Base-by-base conservation (phyloP, 2,888 invertebrate genomes). In the Cheilosia impressa region DNA sequence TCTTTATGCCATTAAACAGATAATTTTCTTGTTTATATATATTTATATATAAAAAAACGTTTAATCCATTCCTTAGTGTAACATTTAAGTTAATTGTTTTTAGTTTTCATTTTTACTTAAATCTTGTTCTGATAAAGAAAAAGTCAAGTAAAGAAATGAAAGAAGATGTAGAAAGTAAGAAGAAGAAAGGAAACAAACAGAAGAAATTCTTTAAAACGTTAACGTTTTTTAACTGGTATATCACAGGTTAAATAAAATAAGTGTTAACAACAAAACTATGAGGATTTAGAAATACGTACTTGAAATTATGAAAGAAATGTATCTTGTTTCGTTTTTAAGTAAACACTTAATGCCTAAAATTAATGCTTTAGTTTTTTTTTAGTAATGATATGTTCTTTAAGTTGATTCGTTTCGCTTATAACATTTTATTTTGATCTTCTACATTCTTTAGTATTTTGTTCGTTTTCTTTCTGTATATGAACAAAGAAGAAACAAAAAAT, bases 191-290 rank as follows among this genome's bases (percentile, higher is more conserved):
- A 50, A 38, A 15, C 15, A 17, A 31, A 31, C 5, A 50, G 41
- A 45, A 31, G 9, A 72, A 24, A 41, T 43, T 53, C 2, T 24
- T 27, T 43, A 15, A 71, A 71, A 24, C 6, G 9, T n/a, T 34
- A 50, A 31, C 38, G 15, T 43, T 13, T 62, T 73, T 79, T 78
- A 62, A 79, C 83, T 73, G 73, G 69, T 80, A 71, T 80, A 84
- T 84, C 84, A 84, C 84, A 84, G 84, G 80, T 80, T 75, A 80
- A 84, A 80, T 65, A 27, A 84, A 75, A 75, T 75, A 41, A 80
- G 68, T 65, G 53, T 43, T 13, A 69, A 68, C 15, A 66, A 53
- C 9, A 58, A 63, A 34, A 34, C 38, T 2, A 15, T 27, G 13
- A 19, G n/a, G n/a, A 22, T 19, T 9, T 57, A 62, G 27, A 19